phyloP scores from a whole-genome alignment of 2,797 vertebrate species.

The Merluccius polli region DNA sequence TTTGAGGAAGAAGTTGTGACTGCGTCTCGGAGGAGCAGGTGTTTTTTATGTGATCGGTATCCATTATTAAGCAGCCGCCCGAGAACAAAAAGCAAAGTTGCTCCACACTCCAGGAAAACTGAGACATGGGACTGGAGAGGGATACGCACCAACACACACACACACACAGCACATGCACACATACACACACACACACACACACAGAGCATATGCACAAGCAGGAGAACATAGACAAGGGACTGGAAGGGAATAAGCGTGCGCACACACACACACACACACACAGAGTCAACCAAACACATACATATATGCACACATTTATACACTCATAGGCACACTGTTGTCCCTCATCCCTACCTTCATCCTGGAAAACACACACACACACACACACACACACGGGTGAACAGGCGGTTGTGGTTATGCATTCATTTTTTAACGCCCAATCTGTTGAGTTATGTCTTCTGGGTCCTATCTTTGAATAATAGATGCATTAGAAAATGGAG shows the following conservation, averaged over 20 bases:
- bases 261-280: background rate
- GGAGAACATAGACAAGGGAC: background rate
- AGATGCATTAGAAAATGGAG: slow-evolving; percentile 69
- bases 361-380: slow-evolving; percentile 2
- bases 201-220: background rate
- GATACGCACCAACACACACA: no score
- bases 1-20: slow-evolving; percentile 11
- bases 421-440: slow-evolving; percentile 68
- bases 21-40: slow-evolving; percentile 61
- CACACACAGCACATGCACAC: background rate
- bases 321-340: background rate
- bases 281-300: background rate
- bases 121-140: background rate
- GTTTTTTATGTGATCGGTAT: slow-evolving; percentile 64
- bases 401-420: slow-evolving; percentile 37
- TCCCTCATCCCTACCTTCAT: background rate
- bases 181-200: background rate
- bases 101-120: background rate
- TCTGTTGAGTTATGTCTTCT: slow-evolving; percentile 67
- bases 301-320: background rate
- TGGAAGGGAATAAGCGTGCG: background rate
- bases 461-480: slow-evolving; percentile 72
- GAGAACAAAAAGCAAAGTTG: slow-evolving; percentile 55
- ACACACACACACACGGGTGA: background rate
- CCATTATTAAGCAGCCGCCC: slow-evolving; percentile 54